Evolutionary conservation across 2,797 vertebrate species (phyloP), one percentile per base, ranked within the genome.

Genomic region (Channallabes apus): DNA sequence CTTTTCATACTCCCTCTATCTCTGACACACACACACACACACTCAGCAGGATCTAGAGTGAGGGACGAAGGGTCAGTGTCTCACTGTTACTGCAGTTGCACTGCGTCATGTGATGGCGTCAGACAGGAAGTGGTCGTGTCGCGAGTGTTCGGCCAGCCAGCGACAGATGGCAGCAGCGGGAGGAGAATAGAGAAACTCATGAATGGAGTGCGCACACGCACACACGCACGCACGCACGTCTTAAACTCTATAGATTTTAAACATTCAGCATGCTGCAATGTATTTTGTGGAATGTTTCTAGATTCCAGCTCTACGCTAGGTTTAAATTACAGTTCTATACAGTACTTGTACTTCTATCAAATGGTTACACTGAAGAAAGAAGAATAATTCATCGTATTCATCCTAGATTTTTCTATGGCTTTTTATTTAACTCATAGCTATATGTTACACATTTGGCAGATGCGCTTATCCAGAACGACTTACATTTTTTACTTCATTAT

Each of bases 51-150:
- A 58, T 76, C 71, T 41, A 62, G 41, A 29, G 78, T 20, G 35
- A 76, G 51, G 80, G 54, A 67, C 11, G n/a, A 77, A 82, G 64
- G 78, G 80, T 82, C 71, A 86, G 68, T 56, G 15, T 81, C 67
- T 67, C 59, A 81, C 56, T 80, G 77, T 76, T 76, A 84, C 68
- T 88, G 88, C 84, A 72, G 88, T 64, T 84, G 41, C 22, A 73
- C 88, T 88, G 87, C 86, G 87, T 88, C 88, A 89, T 86, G 83
- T 82, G 80, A 88, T 88, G 87, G 82, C 89, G 87, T 90, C 89
- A 90, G 77, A 87, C 77, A 88, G 89, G 89, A 90, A 90, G 87
- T 81, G 71, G 80, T 81, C 86, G 59, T 88, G 87, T 84, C 75
- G 89, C 15, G 85, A 75, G 38, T 83, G 69, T 85, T 80, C 68